Percentiles rank a stretch among this genome's conserved stretches.
Evolutionary conservation across 23 tunicate species (phyloP).

Genomic region (Aplidium turbinatum): DNA sequence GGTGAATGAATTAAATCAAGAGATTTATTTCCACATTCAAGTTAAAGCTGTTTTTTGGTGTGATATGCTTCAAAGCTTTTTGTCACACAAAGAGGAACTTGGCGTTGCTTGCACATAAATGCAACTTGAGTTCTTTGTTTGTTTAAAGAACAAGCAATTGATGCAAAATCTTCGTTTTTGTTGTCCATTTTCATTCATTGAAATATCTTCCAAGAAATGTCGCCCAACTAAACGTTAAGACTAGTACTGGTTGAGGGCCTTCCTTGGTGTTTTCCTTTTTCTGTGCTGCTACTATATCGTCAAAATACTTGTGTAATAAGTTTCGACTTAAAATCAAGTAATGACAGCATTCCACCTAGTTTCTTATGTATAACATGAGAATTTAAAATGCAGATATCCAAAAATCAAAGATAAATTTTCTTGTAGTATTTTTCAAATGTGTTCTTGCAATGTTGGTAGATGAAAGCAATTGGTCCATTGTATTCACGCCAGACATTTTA

Average conservation of each 20-base stretch:
- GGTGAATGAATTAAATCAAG: too few relatives aligned
- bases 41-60: too few relatives aligned
- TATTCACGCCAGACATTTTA: background rate
- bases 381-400: constrained; percentile 11
- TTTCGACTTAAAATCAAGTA: constrained; percentile 8
- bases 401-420: constrained; percentile 7
- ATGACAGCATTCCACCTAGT: constrained; percentile 3
- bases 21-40: too few relatives aligned
- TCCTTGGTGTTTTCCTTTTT: constrained; percentile 1
- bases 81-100: too few relatives aligned
- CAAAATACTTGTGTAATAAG: background rate
- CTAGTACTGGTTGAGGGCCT: constrained; percentile 6
- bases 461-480: constrained; percentile 2
- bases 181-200: too few relatives aligned
- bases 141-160: too few relatives aligned
- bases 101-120: too few relatives aligned
- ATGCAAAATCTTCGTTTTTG: too few relatives aligned
- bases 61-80: too few relatives aligned
- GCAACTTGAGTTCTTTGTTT: too few relatives aligned
- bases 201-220: too few relatives aligned
- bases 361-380: constrained; percentile 4
- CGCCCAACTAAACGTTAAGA: too few relatives aligned
- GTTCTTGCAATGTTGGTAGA: background rate
- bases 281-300: constrained; percentile 9
- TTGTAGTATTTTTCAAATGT: constrained; percentile 5